Percentiles rank a stretch among this genome's conserved stretches.
These are phyloP conservation scores for Philopedon plagiatum DNA, from an alignment of 2,888 invertebrate genomes.

Conservation along the genomic window DNA sequence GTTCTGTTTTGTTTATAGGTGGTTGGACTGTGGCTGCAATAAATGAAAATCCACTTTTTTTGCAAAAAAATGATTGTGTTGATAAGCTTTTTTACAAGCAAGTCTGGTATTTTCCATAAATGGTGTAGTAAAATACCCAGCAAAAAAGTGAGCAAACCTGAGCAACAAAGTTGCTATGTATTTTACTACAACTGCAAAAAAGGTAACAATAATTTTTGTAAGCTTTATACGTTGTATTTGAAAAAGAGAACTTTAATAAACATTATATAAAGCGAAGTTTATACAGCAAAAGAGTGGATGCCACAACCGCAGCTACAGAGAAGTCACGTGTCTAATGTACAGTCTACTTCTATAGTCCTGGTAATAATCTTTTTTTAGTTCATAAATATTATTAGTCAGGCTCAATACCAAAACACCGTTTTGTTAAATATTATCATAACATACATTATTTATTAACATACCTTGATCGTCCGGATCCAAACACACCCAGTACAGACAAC, in stretches of 20 bases:
- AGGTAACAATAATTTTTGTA: too few species aligned
- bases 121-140: too few species aligned
- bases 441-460: constrained; percentile 1
- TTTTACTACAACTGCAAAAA: too few species aligned
- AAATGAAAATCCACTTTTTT: constrained; percentile 42
- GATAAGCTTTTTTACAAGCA: neutral
- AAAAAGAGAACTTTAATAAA: too few species aligned
- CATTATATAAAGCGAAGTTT: constrained; percentile 10
- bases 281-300: constrained; percentile 42
- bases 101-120: neutral
- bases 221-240: too few species aligned
- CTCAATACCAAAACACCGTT: neutral
- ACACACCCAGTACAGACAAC: constrained; percentile 87
- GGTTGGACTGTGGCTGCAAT: constrained; percentile 29
- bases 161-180: too few species aligned
- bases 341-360: neutral
- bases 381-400: neutral
- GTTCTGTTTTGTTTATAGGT: constrained; percentile 45
- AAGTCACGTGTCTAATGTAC: constrained; percentile 7
- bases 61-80: neutral
- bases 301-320: constrained; percentile 39
- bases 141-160: too few species aligned
- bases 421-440: too few species aligned
- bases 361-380: too few species aligned
- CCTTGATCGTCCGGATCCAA: constrained; percentile 58